Conservation (phyloP, 2,113 vertebrate species). For the Capreolus pygargus region DNA sequence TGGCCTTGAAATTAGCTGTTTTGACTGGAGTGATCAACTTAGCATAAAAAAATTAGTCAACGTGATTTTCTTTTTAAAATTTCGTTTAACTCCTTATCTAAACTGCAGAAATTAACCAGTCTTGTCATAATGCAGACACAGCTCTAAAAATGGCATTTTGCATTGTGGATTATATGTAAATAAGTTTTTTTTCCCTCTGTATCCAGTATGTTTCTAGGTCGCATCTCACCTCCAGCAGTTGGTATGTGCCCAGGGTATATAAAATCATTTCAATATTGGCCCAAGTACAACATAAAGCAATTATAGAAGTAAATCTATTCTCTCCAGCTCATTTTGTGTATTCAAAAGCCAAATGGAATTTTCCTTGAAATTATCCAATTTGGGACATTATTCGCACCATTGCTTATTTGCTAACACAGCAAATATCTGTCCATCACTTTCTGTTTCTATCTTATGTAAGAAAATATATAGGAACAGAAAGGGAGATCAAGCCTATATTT, state of each 20-base stretch:
- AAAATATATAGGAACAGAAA: not conserved
- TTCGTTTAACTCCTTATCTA: not conserved
- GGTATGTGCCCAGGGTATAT: not conserved
- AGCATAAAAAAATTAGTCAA: not conserved
- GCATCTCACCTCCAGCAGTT: not conserved
- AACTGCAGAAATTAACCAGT: not conserved
- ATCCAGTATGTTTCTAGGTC: not conserved
- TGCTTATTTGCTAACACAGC: not conserved
- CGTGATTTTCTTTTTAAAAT: not conserved
- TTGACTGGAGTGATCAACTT: not conserved
- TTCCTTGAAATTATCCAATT: constrained; percentile 41
- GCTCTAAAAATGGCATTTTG: not conserved
- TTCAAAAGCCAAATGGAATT: constrained; percentile 49
- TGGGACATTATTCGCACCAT: not conserved
- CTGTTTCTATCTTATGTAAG: not conserved
- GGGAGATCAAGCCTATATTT: not conserved
- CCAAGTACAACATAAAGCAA: constrained; percentile 25
- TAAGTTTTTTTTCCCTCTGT: not conserved
- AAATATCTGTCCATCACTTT: not conserved
- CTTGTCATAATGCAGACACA: not conserved
- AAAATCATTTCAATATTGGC: constrained; percentile 53
- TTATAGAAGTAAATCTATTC: constrained; percentile 64
- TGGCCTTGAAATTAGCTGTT: not conserved
- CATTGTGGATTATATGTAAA: not conserved
- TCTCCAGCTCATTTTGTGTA: constrained; percentile 7